A percentile compares a stretch with the other conserved stretches of the same genome.
Conservation (phyloP, 2,797 vertebrate genomes). For the Clarias laeviceps region DNA sequence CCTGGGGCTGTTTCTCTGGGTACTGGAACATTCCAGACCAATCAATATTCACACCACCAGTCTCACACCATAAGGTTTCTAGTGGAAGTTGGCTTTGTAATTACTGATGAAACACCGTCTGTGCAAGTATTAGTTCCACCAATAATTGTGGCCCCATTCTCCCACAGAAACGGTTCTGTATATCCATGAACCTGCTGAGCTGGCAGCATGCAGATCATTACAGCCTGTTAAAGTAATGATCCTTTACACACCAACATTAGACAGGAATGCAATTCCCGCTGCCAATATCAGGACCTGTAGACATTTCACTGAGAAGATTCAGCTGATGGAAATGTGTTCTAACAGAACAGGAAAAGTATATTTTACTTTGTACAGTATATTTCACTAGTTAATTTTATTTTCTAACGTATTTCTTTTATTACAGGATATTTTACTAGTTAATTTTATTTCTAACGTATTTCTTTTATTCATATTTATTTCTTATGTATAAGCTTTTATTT, state of each 20-base stretch:
- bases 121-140: not conserved
- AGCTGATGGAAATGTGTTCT: not conserved
- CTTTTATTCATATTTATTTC: too few species aligned
- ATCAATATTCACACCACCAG: conserved; percentile 64
- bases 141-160: conserved; percentile 18
- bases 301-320: not conserved
- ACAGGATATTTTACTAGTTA: too few species aligned
- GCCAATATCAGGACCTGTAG: conserved; percentile 11
- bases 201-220: conserved; percentile 20
- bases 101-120: not conserved
- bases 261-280: not conserved
- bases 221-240: conserved; percentile 8
- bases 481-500: too few species aligned
- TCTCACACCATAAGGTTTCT: not conserved
- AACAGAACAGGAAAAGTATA: not conserved
- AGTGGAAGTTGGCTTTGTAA: not conserved
- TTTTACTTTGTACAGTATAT: too few species aligned
- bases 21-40: conserved; percentile 56
- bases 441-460: too few species aligned
- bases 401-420: too few species aligned
- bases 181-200: conserved; percentile 12
- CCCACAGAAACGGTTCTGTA: conserved; percentile 11
- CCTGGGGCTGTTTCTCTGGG: conserved; percentile 27
- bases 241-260: not conserved
- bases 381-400: too few species aligned